Percentiles rank a stretch among this genome's conserved stretches.
Evolutionary conservation across 2,113 vertebrate species (phyloP).

Genomic region (Fukomys damarensis): DNA sequence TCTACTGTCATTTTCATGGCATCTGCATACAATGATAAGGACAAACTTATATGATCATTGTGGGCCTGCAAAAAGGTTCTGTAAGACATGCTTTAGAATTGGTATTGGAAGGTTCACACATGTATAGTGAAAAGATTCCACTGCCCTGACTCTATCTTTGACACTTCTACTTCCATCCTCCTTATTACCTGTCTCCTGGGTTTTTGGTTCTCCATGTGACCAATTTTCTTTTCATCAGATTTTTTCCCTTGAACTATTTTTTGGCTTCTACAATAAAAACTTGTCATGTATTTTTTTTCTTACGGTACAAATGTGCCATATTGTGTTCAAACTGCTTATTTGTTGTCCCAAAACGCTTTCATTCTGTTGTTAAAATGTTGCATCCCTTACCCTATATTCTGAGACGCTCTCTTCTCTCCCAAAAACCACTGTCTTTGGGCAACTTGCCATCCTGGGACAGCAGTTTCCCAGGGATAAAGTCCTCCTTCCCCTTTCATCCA

Average conservation of each 20-base stretch:
- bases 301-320: too few relatives aligned
- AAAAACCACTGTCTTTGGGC: not conserved
- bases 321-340: too few relatives aligned
- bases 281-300: too few relatives aligned
- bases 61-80: not conserved
- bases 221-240: not conserved
- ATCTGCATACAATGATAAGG: not conserved
- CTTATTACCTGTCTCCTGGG: not conserved
- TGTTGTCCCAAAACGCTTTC: too few relatives aligned
- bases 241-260: not conserved
- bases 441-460: not conserved
- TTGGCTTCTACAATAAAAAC: too few relatives aligned
- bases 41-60: not conserved
- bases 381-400: too few relatives aligned
- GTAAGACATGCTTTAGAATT: not conserved
- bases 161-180: not conserved
- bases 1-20: not conserved
- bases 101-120: not conserved
- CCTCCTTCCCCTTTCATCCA: not conserved
- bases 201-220: not conserved
- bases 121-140: not conserved
- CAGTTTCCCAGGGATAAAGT: not conserved
- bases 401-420: too few relatives aligned
- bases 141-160: not conserved
- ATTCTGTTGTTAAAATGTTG: too few relatives aligned